A percentile compares a stretch with the other conserved stretches of the same genome.
phyloP scores from a whole-genome alignment of 1,140 invertebrate species.

The Diabrotica undecimpunctata region DNA sequence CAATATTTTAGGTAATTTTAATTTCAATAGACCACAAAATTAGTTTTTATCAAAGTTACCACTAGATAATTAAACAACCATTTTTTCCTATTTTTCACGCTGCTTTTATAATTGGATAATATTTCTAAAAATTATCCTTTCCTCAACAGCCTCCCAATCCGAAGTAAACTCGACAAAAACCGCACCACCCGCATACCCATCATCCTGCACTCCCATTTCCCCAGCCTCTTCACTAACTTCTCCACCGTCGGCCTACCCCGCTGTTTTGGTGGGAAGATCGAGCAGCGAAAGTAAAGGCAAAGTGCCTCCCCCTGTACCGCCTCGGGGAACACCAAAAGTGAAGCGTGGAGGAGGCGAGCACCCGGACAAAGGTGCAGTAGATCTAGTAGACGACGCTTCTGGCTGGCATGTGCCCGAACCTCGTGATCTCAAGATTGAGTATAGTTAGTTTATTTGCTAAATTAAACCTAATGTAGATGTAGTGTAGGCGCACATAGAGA shows the following conservation, averaged over 20 bases:
- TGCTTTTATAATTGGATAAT: too few species aligned
- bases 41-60: too few species aligned
- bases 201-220: constrained; percentile 37
- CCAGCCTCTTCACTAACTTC: constrained; percentile 53
- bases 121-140: too few species aligned
- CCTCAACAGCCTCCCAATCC: too few species aligned
- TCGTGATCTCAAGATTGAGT: background rate
- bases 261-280: constrained; percentile 49
- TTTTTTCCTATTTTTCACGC: too few species aligned
- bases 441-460: background rate
- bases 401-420: background rate
- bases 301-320: constrained; percentile 76
- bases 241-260: constrained; percentile 53
- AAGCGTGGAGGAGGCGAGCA: constrained; percentile 49
- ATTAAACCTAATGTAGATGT: too few species aligned
- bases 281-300: constrained; percentile 56
- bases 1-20: too few species aligned
- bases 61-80: too few species aligned
- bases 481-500: too few species aligned
- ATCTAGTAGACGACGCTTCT: background rate
- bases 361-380: constrained; percentile 4
- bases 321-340: constrained; percentile 67
- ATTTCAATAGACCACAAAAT: too few species aligned
- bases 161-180: background rate
- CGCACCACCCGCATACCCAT: background rate